These are phyloP conservation scores for Urocynchramus pylzowi DNA, from an alignment of 2,113 vertebrate genomes.

Conservation along the genomic window DNA sequence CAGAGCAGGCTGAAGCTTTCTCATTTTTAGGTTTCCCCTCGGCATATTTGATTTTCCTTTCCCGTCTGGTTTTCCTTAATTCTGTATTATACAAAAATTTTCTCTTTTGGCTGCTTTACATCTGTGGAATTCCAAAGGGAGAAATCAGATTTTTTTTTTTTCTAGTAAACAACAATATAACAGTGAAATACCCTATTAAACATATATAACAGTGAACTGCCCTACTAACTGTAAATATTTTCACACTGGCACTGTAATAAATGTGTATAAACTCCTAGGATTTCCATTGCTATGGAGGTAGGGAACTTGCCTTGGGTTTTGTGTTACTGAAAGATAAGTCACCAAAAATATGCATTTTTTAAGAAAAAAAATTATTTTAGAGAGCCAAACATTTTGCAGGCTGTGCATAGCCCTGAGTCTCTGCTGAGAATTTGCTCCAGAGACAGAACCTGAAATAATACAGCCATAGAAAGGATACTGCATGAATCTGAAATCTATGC, in stretches of 20 bases:
- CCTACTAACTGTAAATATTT: background rate
- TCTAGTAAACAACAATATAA: background rate
- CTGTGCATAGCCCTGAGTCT: background rate
- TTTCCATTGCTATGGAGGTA: background rate
- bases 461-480: background rate
- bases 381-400: background rate
- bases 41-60: background rate
- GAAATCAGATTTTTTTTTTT: background rate
- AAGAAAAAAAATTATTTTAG: background rate
- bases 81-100: background rate
- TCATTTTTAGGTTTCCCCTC: background rate
- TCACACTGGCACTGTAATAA: background rate
- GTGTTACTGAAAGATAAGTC: background rate
- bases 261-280: background rate
- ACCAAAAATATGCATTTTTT: background rate
- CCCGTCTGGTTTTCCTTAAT: background rate
- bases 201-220: background rate
- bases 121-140: background rate
- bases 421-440: background rate
- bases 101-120: background rate
- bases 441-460: background rate
- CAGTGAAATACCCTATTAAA: background rate
- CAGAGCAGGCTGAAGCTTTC: background rate
- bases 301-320: background rate
- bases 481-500: background rate